A percentile compares a stretch with the other conserved stretches of the same genome.
phyloP scores from a whole-genome alignment of 2,113 vertebrate species.

The Pygathrix nemaeus region DNA sequence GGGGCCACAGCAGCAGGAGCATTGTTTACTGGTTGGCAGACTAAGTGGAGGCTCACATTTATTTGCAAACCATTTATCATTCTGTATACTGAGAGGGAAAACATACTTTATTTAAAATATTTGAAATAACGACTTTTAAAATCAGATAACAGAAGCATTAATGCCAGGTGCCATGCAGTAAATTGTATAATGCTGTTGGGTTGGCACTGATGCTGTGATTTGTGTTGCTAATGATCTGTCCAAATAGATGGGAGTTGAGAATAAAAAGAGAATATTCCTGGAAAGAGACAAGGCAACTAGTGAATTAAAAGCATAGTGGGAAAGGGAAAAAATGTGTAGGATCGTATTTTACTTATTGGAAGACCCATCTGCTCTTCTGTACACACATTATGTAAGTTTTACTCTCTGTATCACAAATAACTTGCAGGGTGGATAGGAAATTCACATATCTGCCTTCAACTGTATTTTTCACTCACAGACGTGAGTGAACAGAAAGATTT shows the following conservation, averaged over 20 bases:
- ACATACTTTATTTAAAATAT: conserved; percentile 63
- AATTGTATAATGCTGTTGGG: neutral
- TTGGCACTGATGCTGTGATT: conserved; percentile 6
- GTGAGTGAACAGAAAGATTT: conserved; percentile 60
- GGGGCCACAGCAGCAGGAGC: neutral
- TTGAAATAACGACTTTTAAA: conserved; percentile 54
- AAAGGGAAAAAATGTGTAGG: neutral
- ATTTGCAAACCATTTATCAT: conserved; percentile 52
- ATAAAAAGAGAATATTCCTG: conserved; percentile 31
- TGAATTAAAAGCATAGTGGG: neutral
- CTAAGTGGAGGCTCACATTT: conserved; percentile 11
- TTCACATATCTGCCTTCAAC: conserved; percentile 53
- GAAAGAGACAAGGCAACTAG: neutral
- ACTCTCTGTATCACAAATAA: conserved; percentile 31
- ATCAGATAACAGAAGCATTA: conserved; percentile 11
- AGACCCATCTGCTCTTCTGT: conserved; percentile 52
- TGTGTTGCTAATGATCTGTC: conserved; percentile 51
- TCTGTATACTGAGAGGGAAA: conserved; percentile 43
- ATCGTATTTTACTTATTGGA: conserved; percentile 5
- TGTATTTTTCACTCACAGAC: neutral
- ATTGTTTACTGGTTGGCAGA: neutral
- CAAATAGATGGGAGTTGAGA: neutral
- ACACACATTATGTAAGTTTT: neutral
- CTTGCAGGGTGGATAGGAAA: neutral
- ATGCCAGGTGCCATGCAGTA: neutral